These are phyloP conservation scores for Pygoscelis antarcticus DNA, from an alignment of 2,113 vertebrate species.

Conservation along the genomic window DNA sequence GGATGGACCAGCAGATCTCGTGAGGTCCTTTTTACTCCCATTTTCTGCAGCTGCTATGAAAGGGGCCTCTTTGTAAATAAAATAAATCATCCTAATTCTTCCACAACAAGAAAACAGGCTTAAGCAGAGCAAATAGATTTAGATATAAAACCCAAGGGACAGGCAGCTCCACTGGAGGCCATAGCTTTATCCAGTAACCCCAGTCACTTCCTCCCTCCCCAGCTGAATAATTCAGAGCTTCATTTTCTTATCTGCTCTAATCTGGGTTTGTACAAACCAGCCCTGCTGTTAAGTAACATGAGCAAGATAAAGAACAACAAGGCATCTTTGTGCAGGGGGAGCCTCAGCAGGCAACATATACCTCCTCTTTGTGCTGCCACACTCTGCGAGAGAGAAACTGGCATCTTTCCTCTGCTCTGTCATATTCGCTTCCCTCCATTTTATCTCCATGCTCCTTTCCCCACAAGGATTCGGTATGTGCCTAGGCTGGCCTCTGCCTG, in stretches of 20 bases:
- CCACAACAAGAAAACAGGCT: background rate
- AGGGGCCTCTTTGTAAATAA: background rate
- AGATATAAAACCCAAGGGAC: constrained; percentile 18
- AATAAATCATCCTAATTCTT: constrained; percentile 8
- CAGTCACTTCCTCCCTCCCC: background rate
- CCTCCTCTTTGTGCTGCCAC: background rate
- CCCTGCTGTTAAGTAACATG: constrained; percentile 43
- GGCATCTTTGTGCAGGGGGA: background rate
- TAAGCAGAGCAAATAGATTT: constrained; percentile 13
- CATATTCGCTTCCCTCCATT: background rate
- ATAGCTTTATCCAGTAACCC: constrained; percentile 24
- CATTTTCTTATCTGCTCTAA: constrained; percentile 53
- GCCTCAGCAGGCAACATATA: constrained; percentile 10
- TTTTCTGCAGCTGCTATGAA: background rate
- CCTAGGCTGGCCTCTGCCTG: background rate
- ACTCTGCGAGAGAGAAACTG: background rate
- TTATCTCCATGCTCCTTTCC: background rate
- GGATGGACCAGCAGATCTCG: background rate
- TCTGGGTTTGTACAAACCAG: constrained; percentile 51
- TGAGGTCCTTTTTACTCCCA: background rate
- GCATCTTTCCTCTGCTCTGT: background rate
- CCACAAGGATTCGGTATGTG: background rate
- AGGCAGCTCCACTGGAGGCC: background rate
- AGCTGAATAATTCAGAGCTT: constrained; percentile 57
- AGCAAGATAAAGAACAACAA: constrained; percentile 40